Evolutionary conservation across 2,797 vertebrate species (phyloP).

Genomic region (Cercopithecus petaurista): DNA sequence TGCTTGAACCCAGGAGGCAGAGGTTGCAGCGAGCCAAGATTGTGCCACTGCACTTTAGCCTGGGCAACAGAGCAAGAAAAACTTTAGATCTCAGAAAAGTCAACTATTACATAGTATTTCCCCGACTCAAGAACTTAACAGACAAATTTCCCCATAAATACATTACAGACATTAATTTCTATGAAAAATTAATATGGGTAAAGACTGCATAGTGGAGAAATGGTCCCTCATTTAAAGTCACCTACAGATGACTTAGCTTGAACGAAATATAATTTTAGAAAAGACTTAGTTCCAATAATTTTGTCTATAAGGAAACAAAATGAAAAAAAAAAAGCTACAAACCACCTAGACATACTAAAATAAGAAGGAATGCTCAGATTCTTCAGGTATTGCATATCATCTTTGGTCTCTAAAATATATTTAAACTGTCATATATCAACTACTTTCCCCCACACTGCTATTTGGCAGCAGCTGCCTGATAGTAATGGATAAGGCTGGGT

Average conservation of each 20-base stretch:
- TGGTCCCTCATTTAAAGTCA: background rate
- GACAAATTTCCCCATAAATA: background rate
- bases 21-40: background rate
- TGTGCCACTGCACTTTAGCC: background rate
- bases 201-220: background rate
- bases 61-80: background rate
- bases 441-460: background rate
- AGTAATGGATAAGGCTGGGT: background rate
- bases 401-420: background rate
- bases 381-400: background rate
- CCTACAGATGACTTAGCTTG: background rate
- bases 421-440: background rate
- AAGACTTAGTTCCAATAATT: background rate
- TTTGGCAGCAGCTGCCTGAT: background rate
- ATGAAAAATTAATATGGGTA: background rate
- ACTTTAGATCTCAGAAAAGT: background rate
- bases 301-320: conserved; percentile 17
- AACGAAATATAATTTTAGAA: conserved; percentile 27
- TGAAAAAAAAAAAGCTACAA: background rate
- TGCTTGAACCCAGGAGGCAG: background rate
- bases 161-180: background rate
- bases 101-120: background rate
- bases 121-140: background rate
- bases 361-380: background rate
- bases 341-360: background rate